phyloP scores from a whole-genome alignment of 2,888 invertebrate genomes.

The Pterobdella sp. region DNA sequence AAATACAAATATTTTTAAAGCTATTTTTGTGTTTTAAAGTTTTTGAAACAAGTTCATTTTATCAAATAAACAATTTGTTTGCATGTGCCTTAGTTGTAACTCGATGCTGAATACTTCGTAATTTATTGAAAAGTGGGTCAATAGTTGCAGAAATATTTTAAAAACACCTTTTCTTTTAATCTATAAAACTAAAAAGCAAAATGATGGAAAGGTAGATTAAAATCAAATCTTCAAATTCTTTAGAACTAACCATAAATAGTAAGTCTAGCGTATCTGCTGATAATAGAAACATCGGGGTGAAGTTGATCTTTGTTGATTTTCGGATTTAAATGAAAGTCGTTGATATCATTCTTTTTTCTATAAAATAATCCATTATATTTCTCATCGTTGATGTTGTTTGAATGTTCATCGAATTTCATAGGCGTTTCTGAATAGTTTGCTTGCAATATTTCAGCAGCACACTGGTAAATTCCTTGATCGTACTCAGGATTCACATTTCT shows the following conservation, averaged over 20 bases:
- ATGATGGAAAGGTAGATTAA: too few species aligned
- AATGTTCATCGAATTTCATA: neutral
- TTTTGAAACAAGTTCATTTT: too few species aligned
- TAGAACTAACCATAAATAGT: conserved; percentile 2
- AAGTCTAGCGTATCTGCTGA: conserved; percentile 4
- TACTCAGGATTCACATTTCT: neutral
- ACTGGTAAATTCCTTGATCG: neutral
- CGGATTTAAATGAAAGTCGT: neutral
- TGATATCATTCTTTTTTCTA: neutral
- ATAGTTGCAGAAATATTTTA: too few species aligned
- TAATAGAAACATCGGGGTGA: neutral
- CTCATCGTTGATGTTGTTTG: neutral
- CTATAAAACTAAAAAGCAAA: too few species aligned
- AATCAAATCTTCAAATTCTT: too few species aligned
- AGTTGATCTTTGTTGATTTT: neutral
- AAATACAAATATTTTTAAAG: too few species aligned
- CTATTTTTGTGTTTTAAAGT: too few species aligned
- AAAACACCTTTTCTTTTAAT: too few species aligned
- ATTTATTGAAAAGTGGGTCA: too few species aligned
- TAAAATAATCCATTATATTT: neutral
- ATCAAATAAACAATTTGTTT: too few species aligned
- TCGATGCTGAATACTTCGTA: too few species aligned
- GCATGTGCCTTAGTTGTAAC: too few species aligned
- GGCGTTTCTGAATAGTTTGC: neutral
- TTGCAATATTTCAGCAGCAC: neutral